These are phyloP conservation scores for Zeuzera pyrina DNA, from an alignment of 2,888 invertebrate species.

Conservation along the genomic window DNA sequence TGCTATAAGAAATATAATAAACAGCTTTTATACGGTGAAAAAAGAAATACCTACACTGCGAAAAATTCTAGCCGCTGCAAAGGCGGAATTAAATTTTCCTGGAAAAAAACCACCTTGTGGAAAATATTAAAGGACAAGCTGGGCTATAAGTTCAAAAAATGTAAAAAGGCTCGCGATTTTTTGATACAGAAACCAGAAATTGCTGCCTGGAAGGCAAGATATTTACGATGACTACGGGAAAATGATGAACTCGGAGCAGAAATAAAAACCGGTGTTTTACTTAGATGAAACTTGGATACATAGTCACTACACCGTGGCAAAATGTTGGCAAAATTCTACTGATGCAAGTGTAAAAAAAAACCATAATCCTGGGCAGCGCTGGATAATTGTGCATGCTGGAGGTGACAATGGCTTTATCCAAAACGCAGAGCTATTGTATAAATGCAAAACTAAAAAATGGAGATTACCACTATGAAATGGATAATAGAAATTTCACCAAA, in stretches of 20 bases:
- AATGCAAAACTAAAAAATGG: too few relatives aligned
- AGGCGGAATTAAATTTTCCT: conserved; percentile 16
- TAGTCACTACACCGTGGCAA: conserved; percentile 1
- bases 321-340: conserved; percentile 3
- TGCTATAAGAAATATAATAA: neutral
- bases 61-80: conserved; percentile 15
- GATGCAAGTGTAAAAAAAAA: too few relatives aligned
- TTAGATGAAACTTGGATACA: conserved; percentile 6
- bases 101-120: conserved; percentile 12
- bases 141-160: conserved; percentile 16
- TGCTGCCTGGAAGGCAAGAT: conserved; percentile 20
- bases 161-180: conserved; percentile 9
- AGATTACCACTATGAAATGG: conserved; percentile 8
- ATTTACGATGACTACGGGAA: conserved; percentile 17
- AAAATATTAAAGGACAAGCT: conserved; percentile 12
- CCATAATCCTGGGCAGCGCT: neutral
- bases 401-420: conserved; percentile 1
- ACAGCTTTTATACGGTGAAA: conserved; percentile 1
- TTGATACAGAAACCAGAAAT: conserved; percentile 19
- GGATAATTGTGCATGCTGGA: conserved; percentile 1
- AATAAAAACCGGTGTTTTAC: conserved; percentile 18
- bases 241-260: conserved; percentile 16
- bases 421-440: neutral
- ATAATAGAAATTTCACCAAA: conserved; percentile 13
- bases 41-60: too few relatives aligned